Evolutionary conservation across 2,113 vertebrate genomes (phyloP), one percentile per base, ranked within the genome.

Genomic region (Forbesichthys papilliferus): DNA sequence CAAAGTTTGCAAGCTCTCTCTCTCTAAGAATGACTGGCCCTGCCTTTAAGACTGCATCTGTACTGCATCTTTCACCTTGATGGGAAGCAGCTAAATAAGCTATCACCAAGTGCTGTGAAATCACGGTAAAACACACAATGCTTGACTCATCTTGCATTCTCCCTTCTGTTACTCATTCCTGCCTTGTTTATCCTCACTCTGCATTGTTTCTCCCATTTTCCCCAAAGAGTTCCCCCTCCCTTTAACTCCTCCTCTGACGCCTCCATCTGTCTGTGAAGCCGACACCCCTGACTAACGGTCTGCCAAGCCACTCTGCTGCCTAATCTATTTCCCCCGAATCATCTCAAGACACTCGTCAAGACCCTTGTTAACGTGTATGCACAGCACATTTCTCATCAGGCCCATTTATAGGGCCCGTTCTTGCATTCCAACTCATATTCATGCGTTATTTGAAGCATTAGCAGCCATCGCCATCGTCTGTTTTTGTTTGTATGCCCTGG

Each of bases 311-410:
- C 84, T 86, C 82, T 79, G 57, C 66, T 80, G 82, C 79, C 79
- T 90, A 84, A 87, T 90, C 87, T 86, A 72, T 88, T 88, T 88
- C 79, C 77, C 76, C 76, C 80, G 84, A 90, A 85, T 90, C 84
- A 82, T 88, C 84, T 89, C 73, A 60, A 82, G 77, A 70, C 27
- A 54, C 75, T 81, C 82, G 73, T 90, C 75, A 78, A 66, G 61
- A 9, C 78, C 78, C 74, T 71, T 61, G 34, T 12, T 59, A 18
- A 12, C 56, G 9, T 59, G 6, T 34, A 16, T 33, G 10, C n/a
- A 10, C 66, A 55, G 68, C 73, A 34, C 20, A 5, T 72, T 82
- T 68, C 13, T 1, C 74, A 53, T 52, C 27, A 18, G 64, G 71
- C 49, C 48, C 74, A 11, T 77, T 77, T 42, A 42, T 74, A 65